Base-by-base conservation (phyloP, 2,113 vertebrate species). In the Ctenodactylus gundi region DNA sequence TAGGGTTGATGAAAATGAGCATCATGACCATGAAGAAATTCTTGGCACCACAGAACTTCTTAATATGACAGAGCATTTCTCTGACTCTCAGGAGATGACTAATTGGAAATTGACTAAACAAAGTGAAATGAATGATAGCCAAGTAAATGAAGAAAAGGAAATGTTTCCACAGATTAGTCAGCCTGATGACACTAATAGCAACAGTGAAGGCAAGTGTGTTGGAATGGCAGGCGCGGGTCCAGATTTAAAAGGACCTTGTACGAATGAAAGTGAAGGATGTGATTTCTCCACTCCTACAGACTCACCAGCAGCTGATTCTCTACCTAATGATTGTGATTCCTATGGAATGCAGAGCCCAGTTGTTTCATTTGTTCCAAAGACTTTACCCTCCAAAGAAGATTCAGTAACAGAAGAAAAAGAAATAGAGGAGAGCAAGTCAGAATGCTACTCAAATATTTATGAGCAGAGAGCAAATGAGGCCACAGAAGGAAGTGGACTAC, bases 321-420 rank as follows among this genome's bases (percentile, higher is more conserved):
- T 98, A 49, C 97, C 98, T 96, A 98, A 98, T 97, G 97, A 96
- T 97, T 98, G 98, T 98, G 98, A 98, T 98, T 98, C 98, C 98
- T 98, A 97, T 98, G 98, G 98, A 98, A 98, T 98, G 97, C 98
- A 98, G 97, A 98, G 98, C 97, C 97, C 98, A 81, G 68, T 94
- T 96, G 96, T 98, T 98, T 97, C 98, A 97, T 98, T 98, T 89
- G 97, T 98, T 98, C 98, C 98, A 98, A 97, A 98, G 98, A 98
- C 98, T 98, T 97, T 98, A 97, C 98, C 99, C 89, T 99, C 99
- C 90, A 99, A 99, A 97, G 99, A 99, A 98, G 99, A 99, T 97
- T 99, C 99, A 0, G 99, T 99, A 80, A 99, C 99, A 7, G 99
- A 99, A 98, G 99, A 99, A 98, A 99, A 99, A 94, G 99, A 99